phyloP scores from a whole-genome alignment of 2,888 invertebrate genomes.

The Machimus rusticus region DNA sequence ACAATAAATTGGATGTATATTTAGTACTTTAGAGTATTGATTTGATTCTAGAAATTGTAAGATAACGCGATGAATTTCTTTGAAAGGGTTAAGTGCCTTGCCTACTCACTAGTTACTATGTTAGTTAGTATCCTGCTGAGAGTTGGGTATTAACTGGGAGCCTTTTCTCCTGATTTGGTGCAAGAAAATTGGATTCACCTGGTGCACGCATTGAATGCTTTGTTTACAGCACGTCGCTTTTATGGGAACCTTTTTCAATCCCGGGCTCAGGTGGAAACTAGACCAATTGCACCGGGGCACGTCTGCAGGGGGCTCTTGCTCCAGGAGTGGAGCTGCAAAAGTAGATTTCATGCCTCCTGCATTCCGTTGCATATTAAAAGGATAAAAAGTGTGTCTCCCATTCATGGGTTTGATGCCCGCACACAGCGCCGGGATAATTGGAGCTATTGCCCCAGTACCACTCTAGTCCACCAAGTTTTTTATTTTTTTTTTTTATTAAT shows the following conservation, averaged over 20 bases:
- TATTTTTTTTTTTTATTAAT: neutral
- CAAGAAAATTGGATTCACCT: neutral
- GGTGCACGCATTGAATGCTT: neutral
- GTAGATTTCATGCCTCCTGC: neutral
- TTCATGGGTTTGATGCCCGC: neutral
- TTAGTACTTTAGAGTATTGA: too few relatives aligned
- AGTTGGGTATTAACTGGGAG: neutral
- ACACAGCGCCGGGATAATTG: neutral
- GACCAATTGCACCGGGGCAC: neutral
- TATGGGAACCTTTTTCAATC: neutral
- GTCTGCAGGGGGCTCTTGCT: neutral
- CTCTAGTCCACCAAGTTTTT: neutral
- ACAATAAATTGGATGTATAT: too few relatives aligned
- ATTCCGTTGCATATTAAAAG: neutral
- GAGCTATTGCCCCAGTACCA: neutral
- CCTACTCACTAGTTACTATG: too few relatives aligned
- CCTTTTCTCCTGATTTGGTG: neutral
- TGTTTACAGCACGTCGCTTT: neutral
- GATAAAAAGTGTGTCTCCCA: neutral
- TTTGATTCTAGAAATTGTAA: too few relatives aligned
- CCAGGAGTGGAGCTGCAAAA: neutral
- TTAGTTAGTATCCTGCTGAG: too few relatives aligned
- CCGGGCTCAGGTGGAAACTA: neutral
- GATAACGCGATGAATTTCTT: too few relatives aligned
- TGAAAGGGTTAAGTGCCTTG: too few relatives aligned